These are phyloP conservation scores for Sparidentex hasta DNA, from an alignment of 2,797 vertebrate species.

Conservation along the genomic window DNA sequence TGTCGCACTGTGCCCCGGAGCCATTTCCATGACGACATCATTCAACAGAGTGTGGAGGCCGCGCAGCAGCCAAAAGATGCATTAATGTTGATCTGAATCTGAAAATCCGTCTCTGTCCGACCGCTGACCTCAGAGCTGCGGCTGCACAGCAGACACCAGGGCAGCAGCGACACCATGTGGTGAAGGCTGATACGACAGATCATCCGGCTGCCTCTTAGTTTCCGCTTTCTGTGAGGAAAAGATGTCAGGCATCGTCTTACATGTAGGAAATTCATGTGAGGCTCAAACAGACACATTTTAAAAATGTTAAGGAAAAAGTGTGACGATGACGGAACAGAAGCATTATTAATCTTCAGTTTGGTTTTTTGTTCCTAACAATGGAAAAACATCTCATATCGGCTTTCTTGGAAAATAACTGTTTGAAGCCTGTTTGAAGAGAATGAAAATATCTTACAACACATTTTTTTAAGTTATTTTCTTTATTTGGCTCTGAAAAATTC, in stretches of 20 bases:
- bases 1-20: background rate
- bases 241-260: background rate
- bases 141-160: background rate
- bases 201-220: too few species aligned
- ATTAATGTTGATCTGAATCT: conserved; percentile 11
- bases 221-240: background rate
- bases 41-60: background rate
- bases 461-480: too few species aligned
- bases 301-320: background rate
- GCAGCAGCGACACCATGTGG: conserved; percentile 46
- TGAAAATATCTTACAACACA: background rate
- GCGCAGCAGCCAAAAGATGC: background rate
- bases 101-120: conserved; percentile 26
- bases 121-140: conserved; percentile 24
- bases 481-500: background rate
- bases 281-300: background rate
- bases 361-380: background rate
- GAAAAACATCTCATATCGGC: background rate
- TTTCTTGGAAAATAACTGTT: background rate
- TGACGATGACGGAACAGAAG: background rate
- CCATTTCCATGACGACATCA: conserved; percentile 14
- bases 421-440: background rate
- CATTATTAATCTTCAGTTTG: background rate
- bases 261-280: background rate
- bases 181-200: background rate